Conservation (phyloP, 2,797 vertebrate species). For the Hydrophis major region DNA sequence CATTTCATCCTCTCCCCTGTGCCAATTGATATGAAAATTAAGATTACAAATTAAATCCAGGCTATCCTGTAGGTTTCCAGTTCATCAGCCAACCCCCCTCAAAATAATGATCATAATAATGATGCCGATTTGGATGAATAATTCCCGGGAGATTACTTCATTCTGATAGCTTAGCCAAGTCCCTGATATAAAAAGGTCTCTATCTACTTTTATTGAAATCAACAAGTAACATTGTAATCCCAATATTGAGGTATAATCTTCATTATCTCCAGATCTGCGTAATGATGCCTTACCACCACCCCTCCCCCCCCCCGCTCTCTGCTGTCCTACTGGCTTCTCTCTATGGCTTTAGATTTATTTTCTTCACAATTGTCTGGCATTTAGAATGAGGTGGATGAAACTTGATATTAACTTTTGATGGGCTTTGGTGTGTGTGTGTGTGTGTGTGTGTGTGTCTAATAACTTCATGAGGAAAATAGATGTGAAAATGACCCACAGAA, state of each 20-base stretch:
- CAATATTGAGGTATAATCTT: constrained; percentile 81
- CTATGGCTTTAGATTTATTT: constrained; percentile 76
- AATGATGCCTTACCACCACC: constrained; percentile 47
- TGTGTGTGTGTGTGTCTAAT: not conserved
- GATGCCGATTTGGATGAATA: constrained; percentile 77
- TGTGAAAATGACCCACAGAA: not conserved
- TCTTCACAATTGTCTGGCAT: constrained; percentile 78
- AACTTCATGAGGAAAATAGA: not conserved
- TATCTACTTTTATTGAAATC: constrained; percentile 83
- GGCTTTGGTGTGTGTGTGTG: not conserved
- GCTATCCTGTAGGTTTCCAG: constrained; percentile 77
- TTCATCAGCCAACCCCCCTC: constrained; percentile 74
- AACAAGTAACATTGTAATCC: constrained; percentile 82
- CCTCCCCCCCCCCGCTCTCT: not conserved
- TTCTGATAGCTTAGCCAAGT: constrained; percentile 80
- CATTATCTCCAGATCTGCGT: constrained; percentile 78
- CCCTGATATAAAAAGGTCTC: constrained; percentile 81
- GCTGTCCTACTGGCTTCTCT: constrained; percentile 51
- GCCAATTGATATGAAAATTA: constrained; percentile 83
- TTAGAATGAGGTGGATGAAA: constrained; percentile 80
- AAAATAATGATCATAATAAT: constrained; percentile 69
- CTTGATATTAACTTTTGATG: constrained; percentile 50
- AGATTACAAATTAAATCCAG: constrained; percentile 81
- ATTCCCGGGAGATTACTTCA: constrained; percentile 82
- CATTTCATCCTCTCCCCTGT: constrained; percentile 30